Evolutionary conservation across 2,888 invertebrate species (phyloP).

Genomic region (Tipula confusa): DNA sequence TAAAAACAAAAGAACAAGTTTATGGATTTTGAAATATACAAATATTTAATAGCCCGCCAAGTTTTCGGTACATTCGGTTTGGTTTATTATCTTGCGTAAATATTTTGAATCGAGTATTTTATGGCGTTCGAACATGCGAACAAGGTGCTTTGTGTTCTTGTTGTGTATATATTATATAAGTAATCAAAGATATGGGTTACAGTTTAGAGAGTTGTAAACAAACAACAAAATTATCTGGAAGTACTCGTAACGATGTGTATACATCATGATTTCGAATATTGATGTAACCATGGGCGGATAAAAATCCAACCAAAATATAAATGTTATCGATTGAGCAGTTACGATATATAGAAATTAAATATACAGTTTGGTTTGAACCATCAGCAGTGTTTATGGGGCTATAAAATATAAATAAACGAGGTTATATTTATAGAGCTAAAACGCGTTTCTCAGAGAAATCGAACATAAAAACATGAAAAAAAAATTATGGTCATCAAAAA

Average conservation of each 20-base stretch:
- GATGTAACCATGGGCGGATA: neutral
- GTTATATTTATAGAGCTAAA: no score
- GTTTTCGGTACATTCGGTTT: neutral
- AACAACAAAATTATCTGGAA: no score
- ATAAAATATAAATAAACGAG: neutral
- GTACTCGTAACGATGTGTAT: neutral
- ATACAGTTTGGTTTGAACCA: neutral
- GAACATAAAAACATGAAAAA: neutral
- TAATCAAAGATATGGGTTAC: neutral
- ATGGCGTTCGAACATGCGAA: neutral
- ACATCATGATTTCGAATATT: neutral
- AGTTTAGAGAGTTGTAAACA: no score
- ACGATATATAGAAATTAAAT: neutral
- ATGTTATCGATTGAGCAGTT: neutral
- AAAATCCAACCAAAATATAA: neutral
- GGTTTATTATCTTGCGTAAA: neutral
- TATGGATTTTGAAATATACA: neutral
- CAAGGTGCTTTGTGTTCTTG: neutral
- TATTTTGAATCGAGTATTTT: neutral
- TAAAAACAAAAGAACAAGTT: neutral
- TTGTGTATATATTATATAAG: neutral
- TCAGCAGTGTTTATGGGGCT: neutral
- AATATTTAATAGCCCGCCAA: neutral
- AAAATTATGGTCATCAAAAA: neutral
- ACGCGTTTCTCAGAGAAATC: neutral